A percentile compares a stretch with the other conserved stretches of the same genome.
These are phyloP conservation scores for Philopotamus ludificatus DNA, from an alignment of 1,140 invertebrate genomes.

Conservation along the genomic window DNA sequence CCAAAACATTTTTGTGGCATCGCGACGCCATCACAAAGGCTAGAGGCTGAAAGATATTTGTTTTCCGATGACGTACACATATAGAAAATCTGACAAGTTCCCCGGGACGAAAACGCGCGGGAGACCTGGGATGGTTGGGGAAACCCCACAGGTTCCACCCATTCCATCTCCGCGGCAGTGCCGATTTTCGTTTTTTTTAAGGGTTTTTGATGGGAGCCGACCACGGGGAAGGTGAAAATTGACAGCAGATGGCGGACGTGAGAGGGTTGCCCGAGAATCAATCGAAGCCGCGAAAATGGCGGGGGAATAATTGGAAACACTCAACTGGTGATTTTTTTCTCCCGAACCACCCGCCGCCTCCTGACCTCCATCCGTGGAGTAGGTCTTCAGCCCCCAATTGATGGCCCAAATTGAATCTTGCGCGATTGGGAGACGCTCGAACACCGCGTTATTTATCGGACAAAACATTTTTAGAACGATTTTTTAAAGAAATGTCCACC, in stretches of 20 bases:
- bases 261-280: constrained; percentile 15
- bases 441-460: too few species aligned
- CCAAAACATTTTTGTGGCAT: not conserved
- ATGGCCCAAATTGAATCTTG: not conserved
- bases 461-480: too few species aligned
- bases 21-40: not conserved
- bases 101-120: not conserved
- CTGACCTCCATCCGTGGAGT: not conserved
- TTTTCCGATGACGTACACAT: not conserved
- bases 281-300: not conserved
- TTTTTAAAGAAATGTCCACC: too few species aligned
- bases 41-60: not conserved
- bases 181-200: not conserved
- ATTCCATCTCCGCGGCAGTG: not conserved
- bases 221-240: constrained; percentile 3
- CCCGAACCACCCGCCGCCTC: too few species aligned
- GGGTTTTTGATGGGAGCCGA: not conserved
- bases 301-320: not conserved
- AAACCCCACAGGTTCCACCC: not conserved
- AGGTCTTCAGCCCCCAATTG: not conserved
- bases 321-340: not conserved
- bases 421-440: not conserved
- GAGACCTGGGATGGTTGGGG: too few species aligned
- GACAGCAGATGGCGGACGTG: constrained; percentile 8
- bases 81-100: not conserved